Conservation (phyloP, 2,113 vertebrate genomes). For the Danio rerio region GRCz12tu NC_133191.1:45657501-45658000, state of each 20-base stretch:
- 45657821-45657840: conserved; percentile 16
- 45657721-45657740: conserved; percentile 1
- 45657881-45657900: conserved; percentile 41
- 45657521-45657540: neutral
- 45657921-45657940: conserved; percentile 24
- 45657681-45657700: neutral
- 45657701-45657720: neutral
- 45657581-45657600: neutral
- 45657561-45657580: neutral
- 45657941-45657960: conserved; percentile 28
- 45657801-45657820: conserved; percentile 26
- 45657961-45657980: neutral
- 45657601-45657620: neutral
- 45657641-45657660: neutral
- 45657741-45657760: conserved; percentile 28
- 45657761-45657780: conserved; percentile 22
- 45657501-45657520: neutral
- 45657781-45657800: conserved; percentile 10
- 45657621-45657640: neutral
- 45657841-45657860: conserved; percentile 31
- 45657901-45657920: conserved; percentile 47
- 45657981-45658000: neutral
- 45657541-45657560: neutral
- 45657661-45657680: neutral
- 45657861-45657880: conserved; percentile 31